Evolutionary conservation across 2,113 vertebrate genomes (phyloP).

Genomic region (Lanius collurio): DNA sequence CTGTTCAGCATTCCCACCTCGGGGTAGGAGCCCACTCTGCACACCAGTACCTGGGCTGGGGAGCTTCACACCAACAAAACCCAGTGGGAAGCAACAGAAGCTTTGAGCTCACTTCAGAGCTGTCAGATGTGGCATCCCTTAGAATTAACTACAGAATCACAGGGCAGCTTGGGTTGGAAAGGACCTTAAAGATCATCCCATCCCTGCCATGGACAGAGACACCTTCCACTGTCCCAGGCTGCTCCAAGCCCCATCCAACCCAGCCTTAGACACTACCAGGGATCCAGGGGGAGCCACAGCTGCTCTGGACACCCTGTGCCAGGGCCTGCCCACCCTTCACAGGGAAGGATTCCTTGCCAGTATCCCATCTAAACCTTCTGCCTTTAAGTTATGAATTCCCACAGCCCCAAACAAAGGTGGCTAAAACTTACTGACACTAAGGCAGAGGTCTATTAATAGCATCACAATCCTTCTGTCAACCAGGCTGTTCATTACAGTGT

Average conservation of each 20-base stretch:
- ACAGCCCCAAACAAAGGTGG: neutral
- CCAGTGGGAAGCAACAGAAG: neutral
- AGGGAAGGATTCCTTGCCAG: fast-evolving
- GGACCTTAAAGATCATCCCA: fast-evolving
- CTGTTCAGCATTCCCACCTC: conserved; percentile 46
- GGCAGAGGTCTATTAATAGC: neutral
- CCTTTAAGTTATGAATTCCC: neutral
- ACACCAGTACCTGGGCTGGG: neutral
- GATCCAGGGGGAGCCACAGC: neutral
- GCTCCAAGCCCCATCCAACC: neutral
- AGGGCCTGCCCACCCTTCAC: fast-evolving
- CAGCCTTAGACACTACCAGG: neutral
- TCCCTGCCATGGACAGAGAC: neutral
- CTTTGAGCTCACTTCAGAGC: neutral
- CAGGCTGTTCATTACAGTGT: neutral
- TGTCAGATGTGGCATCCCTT: neutral
- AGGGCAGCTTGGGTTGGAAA: fast-evolving
- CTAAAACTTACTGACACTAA: neutral
- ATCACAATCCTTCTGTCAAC: neutral
- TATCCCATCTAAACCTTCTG: neutral
- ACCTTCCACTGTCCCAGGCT: fast-evolving
- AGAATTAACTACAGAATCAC: neutral
- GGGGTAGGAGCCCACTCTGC: neutral
- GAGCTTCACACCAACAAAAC: neutral
- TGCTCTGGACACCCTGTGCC: neutral